Evolutionary conservation across 2,888 invertebrate species (phyloP).

Genomic region (Selenia dentaria): DNA sequence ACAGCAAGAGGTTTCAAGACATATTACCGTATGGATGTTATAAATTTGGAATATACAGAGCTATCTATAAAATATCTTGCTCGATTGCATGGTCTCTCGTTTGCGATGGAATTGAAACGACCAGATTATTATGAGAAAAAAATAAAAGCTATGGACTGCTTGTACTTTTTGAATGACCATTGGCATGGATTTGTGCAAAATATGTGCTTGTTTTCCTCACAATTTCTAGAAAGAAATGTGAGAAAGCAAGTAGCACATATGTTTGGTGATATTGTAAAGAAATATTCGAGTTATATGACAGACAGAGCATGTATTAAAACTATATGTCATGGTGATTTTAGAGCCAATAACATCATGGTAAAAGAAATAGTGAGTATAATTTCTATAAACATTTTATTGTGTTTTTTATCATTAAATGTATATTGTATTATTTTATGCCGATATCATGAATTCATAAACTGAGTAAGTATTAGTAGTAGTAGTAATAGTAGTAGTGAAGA

Average conservation of each 20-base stretch:
- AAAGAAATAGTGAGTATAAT: constrained; percentile 41
- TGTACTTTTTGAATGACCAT: constrained; percentile 29
- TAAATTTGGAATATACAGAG: constrained; percentile 46
- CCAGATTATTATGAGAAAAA: constrained; percentile 48
- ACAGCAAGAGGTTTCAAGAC: constrained; percentile 47
- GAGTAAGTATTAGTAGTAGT: too few relatives aligned
- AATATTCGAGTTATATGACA: constrained; percentile 34
- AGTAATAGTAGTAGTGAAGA: too few relatives aligned
- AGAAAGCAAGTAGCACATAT: constrained; percentile 33
- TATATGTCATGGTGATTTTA: constrained; percentile 46
- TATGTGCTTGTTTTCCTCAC: constrained; percentile 30
- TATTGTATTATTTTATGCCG: too few relatives aligned
- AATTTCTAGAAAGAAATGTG: constrained; percentile 36
- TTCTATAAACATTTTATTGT: too few relatives aligned
- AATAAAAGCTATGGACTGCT: constrained; percentile 34
- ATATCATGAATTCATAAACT: too few relatives aligned
- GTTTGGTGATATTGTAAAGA: constrained; percentile 32
- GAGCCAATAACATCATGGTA: constrained; percentile 42
- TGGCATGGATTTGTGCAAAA: constrained; percentile 37
- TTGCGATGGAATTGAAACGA: constrained; percentile 42
- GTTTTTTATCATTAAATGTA: too few relatives aligned
- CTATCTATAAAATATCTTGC: constrained; percentile 49
- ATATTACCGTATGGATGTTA: constrained; percentile 42
- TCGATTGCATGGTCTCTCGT: constrained; percentile 54
- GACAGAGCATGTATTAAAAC: constrained; percentile 23